Percentiles rank a stretch among this genome's conserved stretches.
Evolutionary conservation across 2,888 invertebrate genomes (phyloP).

Genomic region (Sarcophaga variegata): DNA sequence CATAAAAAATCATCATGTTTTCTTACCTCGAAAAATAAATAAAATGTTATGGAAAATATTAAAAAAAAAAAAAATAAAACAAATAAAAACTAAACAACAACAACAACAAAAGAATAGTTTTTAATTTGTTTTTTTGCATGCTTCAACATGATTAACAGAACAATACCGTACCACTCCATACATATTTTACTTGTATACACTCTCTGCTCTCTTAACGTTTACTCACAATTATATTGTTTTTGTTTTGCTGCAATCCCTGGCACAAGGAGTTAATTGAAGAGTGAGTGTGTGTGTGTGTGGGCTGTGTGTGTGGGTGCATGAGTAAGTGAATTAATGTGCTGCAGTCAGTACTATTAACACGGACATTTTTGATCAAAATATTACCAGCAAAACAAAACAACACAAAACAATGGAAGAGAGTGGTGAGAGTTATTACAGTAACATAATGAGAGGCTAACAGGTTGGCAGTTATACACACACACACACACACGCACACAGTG

Average conservation of each 20-base stretch:
- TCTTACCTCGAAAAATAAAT: conserved; percentile 63
- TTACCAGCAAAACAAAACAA: neutral
- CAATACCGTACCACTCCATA: neutral
- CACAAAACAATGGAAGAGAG: too few species aligned
- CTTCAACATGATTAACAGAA: neutral
- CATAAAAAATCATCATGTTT: conserved; percentile 4
- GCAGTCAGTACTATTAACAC: conserved; percentile 37
- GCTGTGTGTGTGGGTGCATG: conserved; percentile 8
- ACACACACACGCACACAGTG: too few species aligned
- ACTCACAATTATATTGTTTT: too few species aligned
- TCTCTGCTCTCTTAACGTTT: too few species aligned
- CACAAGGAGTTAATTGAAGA: conserved; percentile 8
- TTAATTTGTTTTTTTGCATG: neutral
- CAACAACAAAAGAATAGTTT: neutral
- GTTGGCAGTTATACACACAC: neutral
- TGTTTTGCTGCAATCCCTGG: too few species aligned
- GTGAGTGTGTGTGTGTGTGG: neutral
- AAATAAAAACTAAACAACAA: neutral
- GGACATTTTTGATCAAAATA: conserved; percentile 52
- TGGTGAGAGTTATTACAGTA: too few species aligned
- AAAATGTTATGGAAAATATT: conserved; percentile 62
- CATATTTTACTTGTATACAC: neutral
- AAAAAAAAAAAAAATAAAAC: conserved; percentile 42
- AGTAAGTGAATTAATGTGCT: conserved; percentile 3
- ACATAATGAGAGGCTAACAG: neutral